Conservation (phyloP, 2,888 invertebrate genomes). For the Ethmia dodecea region DNA sequence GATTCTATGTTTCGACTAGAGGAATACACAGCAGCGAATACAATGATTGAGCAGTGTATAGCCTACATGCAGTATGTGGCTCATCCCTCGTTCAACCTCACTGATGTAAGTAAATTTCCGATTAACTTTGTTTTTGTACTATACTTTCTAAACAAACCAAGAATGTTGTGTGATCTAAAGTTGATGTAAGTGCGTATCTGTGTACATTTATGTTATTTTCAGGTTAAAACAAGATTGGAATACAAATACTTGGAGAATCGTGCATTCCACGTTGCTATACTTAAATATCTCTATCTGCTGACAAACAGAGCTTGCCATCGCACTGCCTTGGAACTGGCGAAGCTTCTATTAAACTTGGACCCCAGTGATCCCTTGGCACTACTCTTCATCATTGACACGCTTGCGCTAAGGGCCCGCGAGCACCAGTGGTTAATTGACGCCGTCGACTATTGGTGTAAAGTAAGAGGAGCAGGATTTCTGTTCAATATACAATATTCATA, state of each 20-base stretch:
- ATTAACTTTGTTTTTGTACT: no score
- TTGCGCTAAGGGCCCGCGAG: slow-evolving; percentile 86
- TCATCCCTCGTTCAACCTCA: slow-evolving; percentile 38
- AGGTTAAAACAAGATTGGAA: slow-evolving; percentile 41
- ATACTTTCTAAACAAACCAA: not conserved
- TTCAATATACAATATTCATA: slow-evolving; percentile 49
- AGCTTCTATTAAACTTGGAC: slow-evolving; percentile 86
- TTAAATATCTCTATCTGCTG: slow-evolving; percentile 86
- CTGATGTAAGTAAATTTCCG: slow-evolving; percentile 40
- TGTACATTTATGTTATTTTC: slow-evolving; percentile 20
- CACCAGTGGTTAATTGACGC: slow-evolving; percentile 80
- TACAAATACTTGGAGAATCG: slow-evolving; percentile 51
- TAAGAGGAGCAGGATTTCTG: slow-evolving; percentile 31
- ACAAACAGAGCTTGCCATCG: slow-evolving; percentile 89
- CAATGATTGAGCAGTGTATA: slow-evolving; percentile 35
- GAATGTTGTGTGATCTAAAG: not conserved
- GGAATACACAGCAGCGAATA: slow-evolving; percentile 29
- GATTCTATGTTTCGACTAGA: slow-evolving; percentile 38
- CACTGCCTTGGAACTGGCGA: slow-evolving; percentile 91
- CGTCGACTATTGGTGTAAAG: slow-evolving; percentile 29
- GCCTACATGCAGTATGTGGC: slow-evolving; percentile 39
- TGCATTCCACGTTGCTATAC: slow-evolving; percentile 79
- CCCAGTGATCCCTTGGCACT: slow-evolving; percentile 87
- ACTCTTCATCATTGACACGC: slow-evolving; percentile 86
- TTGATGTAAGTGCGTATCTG: not conserved